These are phyloP conservation scores for Dinocampus coccinellae DNA, from an alignment of 2,888 invertebrate species.

Conservation along the genomic window DNA sequence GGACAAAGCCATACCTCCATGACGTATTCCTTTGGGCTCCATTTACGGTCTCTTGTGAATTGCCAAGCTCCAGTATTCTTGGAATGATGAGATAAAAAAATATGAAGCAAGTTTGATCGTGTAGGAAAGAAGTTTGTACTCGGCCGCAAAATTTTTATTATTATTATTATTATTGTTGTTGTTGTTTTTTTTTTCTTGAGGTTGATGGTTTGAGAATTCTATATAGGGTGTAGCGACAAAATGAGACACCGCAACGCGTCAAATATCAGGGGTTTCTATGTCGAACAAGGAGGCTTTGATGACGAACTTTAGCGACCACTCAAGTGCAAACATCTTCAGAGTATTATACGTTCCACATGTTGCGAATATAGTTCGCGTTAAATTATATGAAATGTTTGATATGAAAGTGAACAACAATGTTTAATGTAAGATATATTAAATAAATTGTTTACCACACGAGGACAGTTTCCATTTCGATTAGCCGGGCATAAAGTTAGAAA, in stretches of 20 bases:
- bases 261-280: slow-evolving; percentile 10
- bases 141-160: neutral
- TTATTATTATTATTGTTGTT: too few relatives aligned
- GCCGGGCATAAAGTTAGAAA: slow-evolving; percentile 41
- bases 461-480: slow-evolving; percentile 41
- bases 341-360: neutral
- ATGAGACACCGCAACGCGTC: slow-evolving; percentile 6
- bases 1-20: slow-evolving; percentile 59
- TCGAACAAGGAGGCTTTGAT: slow-evolving; percentile 18
- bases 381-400: neutral
- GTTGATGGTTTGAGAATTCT: neutral
- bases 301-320: slow-evolving; percentile 16
- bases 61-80: slow-evolving; percentile 13
- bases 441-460: slow-evolving; percentile 39
- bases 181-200: too few relatives aligned
- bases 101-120: slow-evolving; percentile 17
- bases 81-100: slow-evolving; percentile 10
- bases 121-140: neutral
- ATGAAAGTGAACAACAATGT: neutral
- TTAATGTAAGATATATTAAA: slow-evolving; percentile 32
- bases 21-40: slow-evolving; percentile 55
- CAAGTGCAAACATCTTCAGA: slow-evolving; percentile 8
- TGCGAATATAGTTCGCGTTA: neutral
- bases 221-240: neutral
- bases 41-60: slow-evolving; percentile 17